These are phyloP conservation scores for Ifrita kowaldi DNA, from an alignment of 2,113 vertebrate genomes.

Conservation along the genomic window DNA sequence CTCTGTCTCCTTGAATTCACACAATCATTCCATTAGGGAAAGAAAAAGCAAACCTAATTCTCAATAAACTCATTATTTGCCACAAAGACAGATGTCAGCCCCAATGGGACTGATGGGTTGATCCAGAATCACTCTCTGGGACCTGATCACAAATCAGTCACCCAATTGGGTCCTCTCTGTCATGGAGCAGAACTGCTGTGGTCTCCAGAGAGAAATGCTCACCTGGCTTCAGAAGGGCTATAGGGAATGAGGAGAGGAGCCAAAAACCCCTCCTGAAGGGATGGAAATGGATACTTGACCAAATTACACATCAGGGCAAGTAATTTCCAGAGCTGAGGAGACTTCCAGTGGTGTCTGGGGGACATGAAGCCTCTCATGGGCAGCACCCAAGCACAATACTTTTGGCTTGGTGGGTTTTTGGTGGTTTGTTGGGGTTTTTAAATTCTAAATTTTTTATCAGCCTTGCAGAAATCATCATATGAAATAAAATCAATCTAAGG, in stretches of 20 bases:
- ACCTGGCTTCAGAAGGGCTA: neutral
- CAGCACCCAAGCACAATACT: neutral
- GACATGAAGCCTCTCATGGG: neutral
- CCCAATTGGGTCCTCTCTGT: neutral
- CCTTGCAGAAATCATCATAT: neutral
- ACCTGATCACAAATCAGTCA: neutral
- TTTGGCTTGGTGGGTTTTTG: neutral
- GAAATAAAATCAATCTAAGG: neutral
- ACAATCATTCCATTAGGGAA: neutral
- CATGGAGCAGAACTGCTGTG: neutral
- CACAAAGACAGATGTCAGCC: neutral
- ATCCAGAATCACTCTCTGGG: neutral
- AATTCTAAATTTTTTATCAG: neutral
- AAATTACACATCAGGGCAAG: neutral
- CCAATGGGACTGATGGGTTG: neutral
- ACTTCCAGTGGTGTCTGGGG: neutral
- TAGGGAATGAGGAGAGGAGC: neutral
- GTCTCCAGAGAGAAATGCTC: neutral
- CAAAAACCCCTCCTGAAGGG: neutral
- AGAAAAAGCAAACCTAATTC: neutral
- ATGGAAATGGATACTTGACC: rapidly evolving
- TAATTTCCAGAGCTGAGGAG: neutral
- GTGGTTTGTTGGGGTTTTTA: neutral
- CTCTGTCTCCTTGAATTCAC: neutral
- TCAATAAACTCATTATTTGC: neutral